Percentiles rank a stretch among this genome's conserved stretches.
These are phyloP conservation scores for Falco columbarius DNA, from an alignment of 2,797 vertebrate species.

Conservation along the genomic window DNA sequence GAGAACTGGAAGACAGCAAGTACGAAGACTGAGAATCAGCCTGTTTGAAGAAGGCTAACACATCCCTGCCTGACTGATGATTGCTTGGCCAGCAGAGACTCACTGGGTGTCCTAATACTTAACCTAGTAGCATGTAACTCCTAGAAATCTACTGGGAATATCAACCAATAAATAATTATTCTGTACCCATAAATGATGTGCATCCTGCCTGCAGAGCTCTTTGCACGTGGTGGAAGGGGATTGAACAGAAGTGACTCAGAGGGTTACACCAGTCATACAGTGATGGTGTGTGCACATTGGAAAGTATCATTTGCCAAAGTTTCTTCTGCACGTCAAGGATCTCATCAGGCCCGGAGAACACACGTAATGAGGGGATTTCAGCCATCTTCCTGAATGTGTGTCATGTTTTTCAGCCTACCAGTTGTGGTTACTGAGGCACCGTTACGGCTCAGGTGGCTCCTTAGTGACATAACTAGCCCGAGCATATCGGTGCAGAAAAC, in stretches of 20 bases:
- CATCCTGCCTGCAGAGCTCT: neutral
- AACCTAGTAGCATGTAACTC: neutral
- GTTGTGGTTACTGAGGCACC: neutral
- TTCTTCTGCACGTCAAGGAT: neutral
- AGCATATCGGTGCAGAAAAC: neutral
- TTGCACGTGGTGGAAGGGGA: neutral
- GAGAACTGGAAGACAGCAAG: neutral
- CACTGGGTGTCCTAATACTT: neutral
- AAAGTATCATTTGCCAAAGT: neutral
- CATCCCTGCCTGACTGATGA: neutral
- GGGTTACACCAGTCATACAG: neutral
- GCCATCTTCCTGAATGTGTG: neutral
- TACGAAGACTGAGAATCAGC: neutral
- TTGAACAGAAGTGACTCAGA: neutral
- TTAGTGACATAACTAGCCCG: neutral
- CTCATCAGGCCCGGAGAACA: neutral
- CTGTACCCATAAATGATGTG: neutral
- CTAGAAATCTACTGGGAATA: neutral
- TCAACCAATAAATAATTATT: neutral
- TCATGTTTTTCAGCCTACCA: neutral
- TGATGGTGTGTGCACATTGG: neutral
- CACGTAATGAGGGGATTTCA: neutral
- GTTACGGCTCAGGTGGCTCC: neutral
- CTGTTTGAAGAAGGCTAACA: neutral
- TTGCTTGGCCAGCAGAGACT: neutral